Evolutionary conservation across 2,888 invertebrate species (phyloP).

Genomic region (Eucera pruinosa): DNA sequence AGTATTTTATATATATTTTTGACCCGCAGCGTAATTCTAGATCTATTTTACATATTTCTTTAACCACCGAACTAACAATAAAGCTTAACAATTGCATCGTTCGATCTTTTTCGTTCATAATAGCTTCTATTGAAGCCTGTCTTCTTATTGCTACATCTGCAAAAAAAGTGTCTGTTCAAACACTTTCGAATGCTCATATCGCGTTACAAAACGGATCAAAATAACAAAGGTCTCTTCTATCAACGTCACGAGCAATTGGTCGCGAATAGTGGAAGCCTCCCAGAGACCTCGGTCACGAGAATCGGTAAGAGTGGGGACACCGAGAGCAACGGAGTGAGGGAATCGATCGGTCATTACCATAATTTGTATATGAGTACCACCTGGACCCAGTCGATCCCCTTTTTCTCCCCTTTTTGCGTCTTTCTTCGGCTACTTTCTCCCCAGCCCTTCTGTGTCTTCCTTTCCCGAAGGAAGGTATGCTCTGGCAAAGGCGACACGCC

Average conservation of each 20-base stretch:
- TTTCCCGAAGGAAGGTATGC: conserved; percentile 45
- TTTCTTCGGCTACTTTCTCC: conserved; percentile 40
- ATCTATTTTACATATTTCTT: no score
- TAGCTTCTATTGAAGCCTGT: no score
- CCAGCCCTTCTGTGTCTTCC: conserved; percentile 58
- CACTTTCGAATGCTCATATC: conserved; percentile 46
- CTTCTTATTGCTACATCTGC: no score
- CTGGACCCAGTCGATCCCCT: conserved; percentile 71
- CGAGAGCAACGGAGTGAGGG: conserved; percentile 53
- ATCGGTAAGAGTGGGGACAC: not conserved
- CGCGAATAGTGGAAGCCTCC: conserved; percentile 43
- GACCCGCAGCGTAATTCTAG: no score
- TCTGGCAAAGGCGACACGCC: conserved; percentile 29
- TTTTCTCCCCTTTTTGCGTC: conserved; percentile 16
- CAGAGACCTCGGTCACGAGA: not conserved
- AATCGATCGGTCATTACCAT: conserved; percentile 79
- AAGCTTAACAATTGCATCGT: no score
- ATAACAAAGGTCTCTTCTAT: conserved; percentile 64
- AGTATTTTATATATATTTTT: no score
- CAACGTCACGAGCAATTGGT: conserved; percentile 64
- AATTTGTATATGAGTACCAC: conserved; percentile 81
- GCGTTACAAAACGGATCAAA: conserved; percentile 73
- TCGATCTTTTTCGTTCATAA: no score
- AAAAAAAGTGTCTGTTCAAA: not conserved
- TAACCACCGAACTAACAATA: no score